Conservation (phyloP, 1,140 invertebrate species). For the Apis cerana region DNA sequence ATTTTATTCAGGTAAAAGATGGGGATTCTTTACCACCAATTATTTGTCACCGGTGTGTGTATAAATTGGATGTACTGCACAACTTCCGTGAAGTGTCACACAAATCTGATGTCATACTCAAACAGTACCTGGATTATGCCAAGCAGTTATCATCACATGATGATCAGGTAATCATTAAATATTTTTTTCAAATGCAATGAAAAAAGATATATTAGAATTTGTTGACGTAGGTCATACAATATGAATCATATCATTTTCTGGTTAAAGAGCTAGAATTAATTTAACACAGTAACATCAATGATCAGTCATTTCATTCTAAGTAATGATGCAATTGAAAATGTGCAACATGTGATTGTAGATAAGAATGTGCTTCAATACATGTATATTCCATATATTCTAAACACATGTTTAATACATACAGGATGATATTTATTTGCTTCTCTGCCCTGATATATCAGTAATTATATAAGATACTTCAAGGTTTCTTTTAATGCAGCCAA, state of each 20-base stretch:
- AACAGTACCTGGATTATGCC: constrained; percentile 81
- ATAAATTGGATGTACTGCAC: constrained; percentile 80
- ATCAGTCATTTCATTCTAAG: constrained; percentile 71
- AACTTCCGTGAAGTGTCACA: constrained; percentile 81
- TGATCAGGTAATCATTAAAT: constrained; percentile 71
- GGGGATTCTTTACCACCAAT: constrained; percentile 80
- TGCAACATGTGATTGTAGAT: constrained; percentile 76
- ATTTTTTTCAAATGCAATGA: neutral
- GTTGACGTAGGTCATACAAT: neutral
- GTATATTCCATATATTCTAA: constrained; percentile 40
- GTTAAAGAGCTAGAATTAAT: constrained; percentile 53
- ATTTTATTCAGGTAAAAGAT: constrained; percentile 78
- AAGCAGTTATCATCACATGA: constrained; percentile 77
- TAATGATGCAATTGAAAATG: constrained; percentile 75
- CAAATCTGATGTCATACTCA: constrained; percentile 81
- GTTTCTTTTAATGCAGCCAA: constrained; percentile 59
- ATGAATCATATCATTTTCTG: constrained; percentile 7
- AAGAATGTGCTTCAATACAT: constrained; percentile 64
- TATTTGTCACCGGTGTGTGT: constrained; percentile 80
- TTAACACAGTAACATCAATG: constrained; percentile 67
- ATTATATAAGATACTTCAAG: constrained; percentile 67
- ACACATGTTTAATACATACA: constrained; percentile 34
- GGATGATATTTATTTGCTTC: constrained; percentile 56
- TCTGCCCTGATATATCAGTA: constrained; percentile 63
- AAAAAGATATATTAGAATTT: too few relatives aligned